phyloP scores from a whole-genome alignment of 2,113 vertebrate genomes.

The Arothron firmamentum region DNA sequence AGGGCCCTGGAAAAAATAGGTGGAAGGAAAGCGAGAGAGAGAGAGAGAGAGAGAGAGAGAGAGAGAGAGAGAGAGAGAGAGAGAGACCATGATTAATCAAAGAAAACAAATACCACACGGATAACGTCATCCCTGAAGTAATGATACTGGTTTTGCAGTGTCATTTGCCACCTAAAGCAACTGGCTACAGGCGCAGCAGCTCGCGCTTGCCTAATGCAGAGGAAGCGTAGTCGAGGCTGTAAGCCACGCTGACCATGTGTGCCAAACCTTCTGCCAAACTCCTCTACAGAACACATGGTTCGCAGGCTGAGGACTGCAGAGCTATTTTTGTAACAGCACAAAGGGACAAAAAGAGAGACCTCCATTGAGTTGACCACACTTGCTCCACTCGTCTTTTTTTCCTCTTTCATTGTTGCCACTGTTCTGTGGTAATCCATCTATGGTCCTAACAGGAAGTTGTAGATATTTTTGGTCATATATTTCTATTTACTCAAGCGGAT shows the following conservation, averaged over 20 bases:
- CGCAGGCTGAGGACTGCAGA: conserved; percentile 45
- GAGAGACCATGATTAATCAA: conserved; percentile 34
- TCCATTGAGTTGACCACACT: conserved; percentile 30
- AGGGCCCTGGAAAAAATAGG: conserved; percentile 65
- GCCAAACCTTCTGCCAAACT: conserved; percentile 55
- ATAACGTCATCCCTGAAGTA: conserved; percentile 20
- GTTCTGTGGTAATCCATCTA: background rate
- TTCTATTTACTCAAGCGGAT: background rate
- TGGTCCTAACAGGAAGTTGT: background rate
- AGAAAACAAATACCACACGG: conserved; percentile 25
- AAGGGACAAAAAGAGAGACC: conserved; percentile 28
- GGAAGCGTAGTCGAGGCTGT: conserved; percentile 40
- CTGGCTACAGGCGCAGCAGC: background rate
- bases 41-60: conserved; percentile 7
- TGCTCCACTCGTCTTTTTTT: conserved; percentile 10
- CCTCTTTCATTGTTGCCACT: conserved; percentile 1
- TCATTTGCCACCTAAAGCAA: conserved; percentile 9
- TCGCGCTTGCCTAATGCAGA: background rate
- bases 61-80: conserved; percentile 7
- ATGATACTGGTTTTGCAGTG: conserved; percentile 27
- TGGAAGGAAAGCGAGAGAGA: conserved; percentile 10
- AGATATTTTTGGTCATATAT: background rate
- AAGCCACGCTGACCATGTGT: conserved; percentile 46
- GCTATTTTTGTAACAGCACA: conserved; percentile 60
- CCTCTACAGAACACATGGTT: conserved; percentile 59